Percentiles rank a stretch among this genome's conserved stretches.
Conservation (phyloP, 2,888 invertebrate genomes). For the Epsilonema sp. region DNA sequence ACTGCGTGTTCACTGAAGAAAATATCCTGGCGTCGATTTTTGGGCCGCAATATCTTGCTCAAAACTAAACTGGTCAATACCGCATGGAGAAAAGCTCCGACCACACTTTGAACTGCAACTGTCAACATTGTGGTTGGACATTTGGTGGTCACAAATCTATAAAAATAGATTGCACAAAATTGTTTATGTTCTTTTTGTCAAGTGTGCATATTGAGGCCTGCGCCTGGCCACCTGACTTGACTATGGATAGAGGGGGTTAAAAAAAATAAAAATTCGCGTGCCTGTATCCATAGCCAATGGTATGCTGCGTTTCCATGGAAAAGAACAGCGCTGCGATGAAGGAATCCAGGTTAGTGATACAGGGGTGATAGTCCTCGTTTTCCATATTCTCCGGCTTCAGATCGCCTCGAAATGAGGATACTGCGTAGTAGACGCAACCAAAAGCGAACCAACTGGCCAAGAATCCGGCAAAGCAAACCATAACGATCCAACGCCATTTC, state of each 20-base stretch:
- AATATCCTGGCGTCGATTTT: conserved; percentile 2
- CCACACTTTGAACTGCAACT: background rate
- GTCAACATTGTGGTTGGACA: background rate
- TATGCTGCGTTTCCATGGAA: conserved; percentile 4
- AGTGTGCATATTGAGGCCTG: too few species aligned
- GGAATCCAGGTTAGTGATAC: background rate
- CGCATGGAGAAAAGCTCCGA: background rate
- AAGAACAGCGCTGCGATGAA: background rate
- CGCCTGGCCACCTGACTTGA: too few species aligned
- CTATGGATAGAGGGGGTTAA: too few species aligned
- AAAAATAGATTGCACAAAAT: too few species aligned
- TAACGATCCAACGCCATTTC: conserved; percentile 27
- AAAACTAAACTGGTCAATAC: background rate
- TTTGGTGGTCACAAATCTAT: background rate
- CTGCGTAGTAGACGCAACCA: conserved; percentile 25
- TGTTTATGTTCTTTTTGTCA: too few species aligned
- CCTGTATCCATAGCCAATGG: conserved; percentile 5
- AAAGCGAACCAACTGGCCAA: conserved; percentile 9
- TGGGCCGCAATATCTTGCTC: conserved; percentile 2
- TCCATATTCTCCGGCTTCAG: background rate
- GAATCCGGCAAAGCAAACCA: conserved; percentile 23
- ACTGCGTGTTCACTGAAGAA: background rate
- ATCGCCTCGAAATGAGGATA: conserved; percentile 12
- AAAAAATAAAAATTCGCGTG: background rate
- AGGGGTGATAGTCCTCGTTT: background rate